phyloP scores from a whole-genome alignment of 2,113 vertebrate genomes.

The Podiceps cristatus region DNA sequence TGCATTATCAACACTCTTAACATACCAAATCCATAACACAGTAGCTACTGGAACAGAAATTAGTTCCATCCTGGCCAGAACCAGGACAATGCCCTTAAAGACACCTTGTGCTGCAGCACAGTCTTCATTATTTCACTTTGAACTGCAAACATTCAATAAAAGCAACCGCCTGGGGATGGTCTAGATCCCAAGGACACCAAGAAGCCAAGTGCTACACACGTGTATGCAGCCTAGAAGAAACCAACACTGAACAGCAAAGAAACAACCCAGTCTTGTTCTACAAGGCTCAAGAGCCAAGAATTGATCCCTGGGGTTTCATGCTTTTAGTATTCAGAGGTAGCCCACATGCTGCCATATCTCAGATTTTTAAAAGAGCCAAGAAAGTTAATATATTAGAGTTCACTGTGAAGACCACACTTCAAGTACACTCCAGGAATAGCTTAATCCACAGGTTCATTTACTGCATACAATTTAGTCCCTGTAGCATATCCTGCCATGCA shows the following conservation, averaged over 20 bases:
- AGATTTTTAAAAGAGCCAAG: neutral
- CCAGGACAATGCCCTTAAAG: too few relatives aligned
- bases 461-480: neutral
- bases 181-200: neutral
- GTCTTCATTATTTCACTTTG: neutral
- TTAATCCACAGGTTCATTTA: neutral
- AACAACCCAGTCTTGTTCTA: neutral
- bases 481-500: neutral
- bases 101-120: neutral
- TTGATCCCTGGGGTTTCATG: neutral
- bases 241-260: neutral
- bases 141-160: neutral
- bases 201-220: neutral
- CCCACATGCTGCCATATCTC: too few relatives aligned
- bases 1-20: too few relatives aligned
- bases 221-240: neutral
- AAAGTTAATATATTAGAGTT: neutral
- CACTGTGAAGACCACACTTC: neutral
- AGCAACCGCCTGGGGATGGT: neutral
- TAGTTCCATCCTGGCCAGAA: too few relatives aligned
- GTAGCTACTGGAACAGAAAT: too few relatives aligned
- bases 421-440: neutral
- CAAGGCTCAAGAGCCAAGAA: neutral
- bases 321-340: neutral
- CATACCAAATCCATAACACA: too few relatives aligned